Percentiles rank a stretch among this genome's conserved stretches.
These are phyloP conservation scores for Cephalotes varians DNA, from an alignment of 2,888 invertebrate species.

Conservation along the genomic window DNA sequence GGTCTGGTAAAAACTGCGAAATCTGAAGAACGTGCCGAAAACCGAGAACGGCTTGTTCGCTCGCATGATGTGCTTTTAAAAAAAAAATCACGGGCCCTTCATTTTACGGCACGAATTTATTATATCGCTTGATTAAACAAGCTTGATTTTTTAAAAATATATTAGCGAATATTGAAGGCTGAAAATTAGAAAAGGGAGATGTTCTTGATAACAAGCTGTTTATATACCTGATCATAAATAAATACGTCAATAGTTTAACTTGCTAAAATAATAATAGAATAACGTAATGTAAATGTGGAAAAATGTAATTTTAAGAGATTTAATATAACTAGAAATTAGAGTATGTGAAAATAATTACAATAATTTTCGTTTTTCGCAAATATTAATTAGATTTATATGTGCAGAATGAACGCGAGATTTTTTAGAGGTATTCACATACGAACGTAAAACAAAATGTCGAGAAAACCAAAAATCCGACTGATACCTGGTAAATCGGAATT, in stretches of 20 bases:
- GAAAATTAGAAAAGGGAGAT: background rate
- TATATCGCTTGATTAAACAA: background rate
- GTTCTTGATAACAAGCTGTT: background rate
- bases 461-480: background rate
- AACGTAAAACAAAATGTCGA: background rate
- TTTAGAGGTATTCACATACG: background rate
- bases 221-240: background rate
- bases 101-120: background rate
- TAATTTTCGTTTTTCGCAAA: background rate
- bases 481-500: slow-evolving; percentile 4
- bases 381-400: background rate
- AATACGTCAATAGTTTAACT: background rate
- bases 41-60: background rate
- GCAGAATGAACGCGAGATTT: background rate
- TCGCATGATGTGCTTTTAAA: background rate
- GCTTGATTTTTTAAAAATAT: background rate
- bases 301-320: background rate
- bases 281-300: background rate
- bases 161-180: background rate
- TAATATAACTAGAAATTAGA: background rate
- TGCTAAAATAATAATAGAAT: background rate
- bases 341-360: background rate
- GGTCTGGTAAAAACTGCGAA: background rate
- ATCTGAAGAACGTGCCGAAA: slow-evolving; percentile 5
- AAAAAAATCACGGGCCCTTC: background rate